These are phyloP conservation scores for Hyposoter didymator DNA, from an alignment of 2,888 invertebrate genomes.

Conservation along the genomic window DNA sequence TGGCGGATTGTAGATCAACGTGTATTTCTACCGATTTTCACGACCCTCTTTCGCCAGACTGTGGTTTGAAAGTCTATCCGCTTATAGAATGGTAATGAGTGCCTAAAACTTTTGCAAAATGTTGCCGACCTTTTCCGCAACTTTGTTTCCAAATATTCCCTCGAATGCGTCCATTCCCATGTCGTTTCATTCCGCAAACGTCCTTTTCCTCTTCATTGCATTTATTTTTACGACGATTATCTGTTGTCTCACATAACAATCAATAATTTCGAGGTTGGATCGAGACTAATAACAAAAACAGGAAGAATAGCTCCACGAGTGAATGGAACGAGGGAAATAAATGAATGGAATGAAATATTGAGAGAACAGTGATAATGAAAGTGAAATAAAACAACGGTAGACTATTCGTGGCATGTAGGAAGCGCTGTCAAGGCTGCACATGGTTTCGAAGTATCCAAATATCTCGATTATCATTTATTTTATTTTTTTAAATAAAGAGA, in stretches of 20 bases:
- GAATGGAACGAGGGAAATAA: neutral
- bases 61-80: slow-evolving; percentile 72
- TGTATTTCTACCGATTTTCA: slow-evolving; percentile 14
- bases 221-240: neutral
- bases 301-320: neutral
- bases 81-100: slow-evolving; percentile 74
- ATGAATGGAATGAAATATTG: neutral
- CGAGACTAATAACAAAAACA: neutral
- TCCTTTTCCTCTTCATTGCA: neutral
- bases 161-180: neutral
- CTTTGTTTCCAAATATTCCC: slow-evolving; percentile 49
- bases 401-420: neutral
- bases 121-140: slow-evolving; percentile 69
- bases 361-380: neutral
- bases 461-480: too few relatives aligned
- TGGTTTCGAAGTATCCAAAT: neutral
- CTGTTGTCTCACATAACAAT: neutral
- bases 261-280: neutral
- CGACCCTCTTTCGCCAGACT: slow-evolving; percentile 73
- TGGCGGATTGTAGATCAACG: neutral
- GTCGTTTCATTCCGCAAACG: neutral
- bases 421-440: neutral
- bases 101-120: slow-evolving; percentile 73
- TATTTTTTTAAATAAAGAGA: too few relatives aligned
- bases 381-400: neutral